Conservation (phyloP, 2,113 vertebrate genomes). For the Promerops cafer region DNA sequence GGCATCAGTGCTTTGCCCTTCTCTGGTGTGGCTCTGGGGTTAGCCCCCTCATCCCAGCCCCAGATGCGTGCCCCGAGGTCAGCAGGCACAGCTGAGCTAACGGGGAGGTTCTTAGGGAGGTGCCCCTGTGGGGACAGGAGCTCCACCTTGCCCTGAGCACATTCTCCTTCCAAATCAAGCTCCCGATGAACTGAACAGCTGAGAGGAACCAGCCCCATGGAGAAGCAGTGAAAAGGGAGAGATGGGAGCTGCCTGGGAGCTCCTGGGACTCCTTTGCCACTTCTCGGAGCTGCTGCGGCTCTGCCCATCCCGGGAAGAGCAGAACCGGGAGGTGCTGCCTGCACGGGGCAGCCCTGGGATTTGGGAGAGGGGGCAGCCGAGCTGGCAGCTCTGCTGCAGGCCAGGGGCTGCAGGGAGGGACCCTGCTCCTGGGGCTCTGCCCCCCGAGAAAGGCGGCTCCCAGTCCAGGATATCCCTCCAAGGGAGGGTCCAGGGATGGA, state of each 20-base stretch:
- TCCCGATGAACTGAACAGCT: too few species aligned
- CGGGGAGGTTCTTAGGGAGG: fast-evolving
- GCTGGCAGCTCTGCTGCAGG: neutral
- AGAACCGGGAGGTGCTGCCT: fast-evolving
- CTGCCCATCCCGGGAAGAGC: neutral
- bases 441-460: neutral
- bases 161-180: fast-evolving
- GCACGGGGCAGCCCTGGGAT: neutral
- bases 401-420: fast-evolving
- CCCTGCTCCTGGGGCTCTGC: neutral
- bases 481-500: fast-evolving
- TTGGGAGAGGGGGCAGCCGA: fast-evolving
- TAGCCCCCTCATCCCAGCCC: neutral
- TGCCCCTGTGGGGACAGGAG: neutral
- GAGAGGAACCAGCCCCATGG: neutral
- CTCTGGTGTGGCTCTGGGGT: neutral
- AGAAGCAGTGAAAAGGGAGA: neutral
- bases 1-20: neutral
- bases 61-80: neutral
- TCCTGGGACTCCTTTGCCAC: neutral
- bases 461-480: fast-evolving
- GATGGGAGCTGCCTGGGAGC: neutral
- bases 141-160: neutral
- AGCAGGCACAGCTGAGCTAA: neutral
- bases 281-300: neutral